phyloP scores from a whole-genome alignment of 2,797 vertebrate genomes.

The Chaetophractus vellerosus region DNA sequence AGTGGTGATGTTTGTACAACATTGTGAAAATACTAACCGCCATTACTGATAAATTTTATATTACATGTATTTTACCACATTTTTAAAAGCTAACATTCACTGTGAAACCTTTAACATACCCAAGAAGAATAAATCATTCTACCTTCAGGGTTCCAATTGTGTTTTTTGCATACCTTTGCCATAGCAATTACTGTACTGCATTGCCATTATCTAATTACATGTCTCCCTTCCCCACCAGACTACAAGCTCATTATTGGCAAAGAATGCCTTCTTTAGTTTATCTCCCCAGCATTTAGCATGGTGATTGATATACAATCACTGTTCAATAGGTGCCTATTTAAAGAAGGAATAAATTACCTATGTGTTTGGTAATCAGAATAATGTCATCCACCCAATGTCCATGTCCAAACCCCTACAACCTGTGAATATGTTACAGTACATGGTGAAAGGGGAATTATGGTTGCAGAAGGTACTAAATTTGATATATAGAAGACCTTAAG shows the following conservation, averaged over 20 bases:
- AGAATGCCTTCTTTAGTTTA: neutral
- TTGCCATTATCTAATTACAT: neutral
- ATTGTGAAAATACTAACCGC: too few relatives aligned
- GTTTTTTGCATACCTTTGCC: neutral
- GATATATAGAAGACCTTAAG: neutral
- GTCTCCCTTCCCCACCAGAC: neutral
- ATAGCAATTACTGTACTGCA: neutral
- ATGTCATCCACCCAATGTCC: neutral
- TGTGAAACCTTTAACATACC: constrained; percentile 15
- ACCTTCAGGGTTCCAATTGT: neutral
- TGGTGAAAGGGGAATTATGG: neutral
- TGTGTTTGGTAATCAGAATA: constrained; percentile 10
- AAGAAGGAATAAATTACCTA: neutral
- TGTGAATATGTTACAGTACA: neutral
- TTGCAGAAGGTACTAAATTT: neutral
- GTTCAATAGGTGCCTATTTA: neutral
- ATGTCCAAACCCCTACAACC: neutral
- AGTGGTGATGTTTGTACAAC: too few relatives aligned
- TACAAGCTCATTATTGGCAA: neutral
- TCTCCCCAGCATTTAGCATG: neutral
- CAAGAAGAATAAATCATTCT: neutral
- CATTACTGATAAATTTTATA: too few relatives aligned
- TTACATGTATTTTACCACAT: too few relatives aligned
- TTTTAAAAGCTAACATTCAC: neutral
- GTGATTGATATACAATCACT: neutral